Percentiles rank a stretch among this genome's conserved stretches.
phyloP scores from a whole-genome alignment of 64 coral and sea anemone species.

The Actinia equina region DNA sequence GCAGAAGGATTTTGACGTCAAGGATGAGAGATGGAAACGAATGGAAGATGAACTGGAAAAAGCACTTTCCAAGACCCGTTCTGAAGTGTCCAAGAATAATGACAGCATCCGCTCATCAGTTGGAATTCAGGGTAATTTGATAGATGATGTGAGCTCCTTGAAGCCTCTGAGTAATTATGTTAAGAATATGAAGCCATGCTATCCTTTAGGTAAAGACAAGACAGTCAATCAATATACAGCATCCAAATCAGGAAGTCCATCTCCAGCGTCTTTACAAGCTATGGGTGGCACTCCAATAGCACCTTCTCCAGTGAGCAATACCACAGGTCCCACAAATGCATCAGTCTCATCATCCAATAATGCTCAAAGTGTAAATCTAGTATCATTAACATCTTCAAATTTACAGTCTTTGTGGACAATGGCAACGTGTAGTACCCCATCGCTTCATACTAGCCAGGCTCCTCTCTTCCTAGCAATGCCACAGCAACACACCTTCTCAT shows the following conservation, averaged over 20 bases:
- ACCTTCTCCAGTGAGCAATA: not conserved
- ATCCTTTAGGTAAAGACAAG: not conserved
- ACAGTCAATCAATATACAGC: not conserved
- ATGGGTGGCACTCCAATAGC: not conserved
- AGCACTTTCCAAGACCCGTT: conserved; percentile 51
- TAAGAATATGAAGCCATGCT: not conserved
- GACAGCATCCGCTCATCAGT: conserved; percentile 72
- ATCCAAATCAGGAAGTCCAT: not conserved
- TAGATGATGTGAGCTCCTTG: conserved; percentile 85
- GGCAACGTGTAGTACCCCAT: not conserved
- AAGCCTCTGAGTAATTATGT: conserved; percentile 69
- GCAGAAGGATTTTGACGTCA: conserved; percentile 64
- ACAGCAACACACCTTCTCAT: not conserved
- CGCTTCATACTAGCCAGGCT: not conserved
- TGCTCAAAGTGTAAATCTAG: not conserved
- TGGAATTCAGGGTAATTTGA: conserved; percentile 89
- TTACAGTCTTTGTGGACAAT: conserved; percentile 5
- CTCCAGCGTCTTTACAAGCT: not conserved
- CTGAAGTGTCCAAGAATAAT: conserved; percentile 61
- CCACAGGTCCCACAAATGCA: not conserved
- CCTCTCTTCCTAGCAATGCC: not conserved
- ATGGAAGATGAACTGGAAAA: conserved; percentile 87
- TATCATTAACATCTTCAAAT: not conserved
- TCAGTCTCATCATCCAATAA: not conserved
- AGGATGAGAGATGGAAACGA: conserved; percentile 88